phyloP scores from a whole-genome alignment of 2,113 vertebrate species.

The Octodon degus region DNA sequence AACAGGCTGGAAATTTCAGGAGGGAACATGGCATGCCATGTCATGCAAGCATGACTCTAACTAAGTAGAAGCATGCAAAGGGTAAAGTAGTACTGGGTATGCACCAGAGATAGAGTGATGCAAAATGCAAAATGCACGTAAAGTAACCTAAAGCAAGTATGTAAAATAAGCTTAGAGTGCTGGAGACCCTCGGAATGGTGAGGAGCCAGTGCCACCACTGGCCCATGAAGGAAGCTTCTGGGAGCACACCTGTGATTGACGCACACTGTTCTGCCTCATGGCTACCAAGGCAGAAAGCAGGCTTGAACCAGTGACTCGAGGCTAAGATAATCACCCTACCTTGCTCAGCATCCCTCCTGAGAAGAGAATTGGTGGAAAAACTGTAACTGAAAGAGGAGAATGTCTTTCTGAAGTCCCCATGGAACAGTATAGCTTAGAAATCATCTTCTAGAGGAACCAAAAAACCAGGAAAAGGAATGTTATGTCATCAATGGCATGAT shows the following conservation, averaged over 20 bases:
- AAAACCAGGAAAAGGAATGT: neutral
- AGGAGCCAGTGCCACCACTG: rapidly evolving
- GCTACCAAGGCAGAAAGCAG: neutral
- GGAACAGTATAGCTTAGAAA: neutral
- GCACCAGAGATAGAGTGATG: neutral
- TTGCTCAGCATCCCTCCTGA: neutral
- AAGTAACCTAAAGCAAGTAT: neutral
- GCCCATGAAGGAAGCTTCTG: neutral
- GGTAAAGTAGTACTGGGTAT: neutral
- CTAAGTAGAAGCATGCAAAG: neutral
- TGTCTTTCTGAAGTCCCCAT: neutral
- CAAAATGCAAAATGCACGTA: neutral
- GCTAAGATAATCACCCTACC: neutral
- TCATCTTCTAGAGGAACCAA: neutral
- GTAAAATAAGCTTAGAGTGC: neutral
- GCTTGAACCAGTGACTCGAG: neutral
- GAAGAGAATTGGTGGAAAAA: neutral
- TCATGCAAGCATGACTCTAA: neutral
- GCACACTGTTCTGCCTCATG: neutral
- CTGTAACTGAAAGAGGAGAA: neutral
- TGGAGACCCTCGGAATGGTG: neutral
- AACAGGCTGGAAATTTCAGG: neutral
- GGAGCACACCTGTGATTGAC: neutral
- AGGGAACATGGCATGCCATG: rapidly evolving
- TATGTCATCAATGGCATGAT: neutral